These are phyloP conservation scores for Gallinago solitaria DNA, from an alignment of 2,797 vertebrate species.

Conservation along the genomic window DNA sequence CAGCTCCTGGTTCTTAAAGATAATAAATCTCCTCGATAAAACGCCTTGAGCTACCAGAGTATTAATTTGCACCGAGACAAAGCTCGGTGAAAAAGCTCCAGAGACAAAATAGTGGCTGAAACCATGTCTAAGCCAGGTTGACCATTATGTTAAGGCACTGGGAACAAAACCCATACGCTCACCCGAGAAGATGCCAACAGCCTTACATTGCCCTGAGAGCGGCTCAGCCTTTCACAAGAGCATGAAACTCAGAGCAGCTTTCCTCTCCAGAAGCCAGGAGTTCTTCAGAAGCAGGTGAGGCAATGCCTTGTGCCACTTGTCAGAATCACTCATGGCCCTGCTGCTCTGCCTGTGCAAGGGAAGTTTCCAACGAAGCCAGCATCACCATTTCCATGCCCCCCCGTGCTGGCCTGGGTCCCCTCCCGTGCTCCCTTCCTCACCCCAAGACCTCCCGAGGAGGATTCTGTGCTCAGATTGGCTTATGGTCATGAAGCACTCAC, in stretches of 20 bases:
- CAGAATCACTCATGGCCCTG: background rate
- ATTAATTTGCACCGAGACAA: background rate
- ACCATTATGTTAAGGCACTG: fast-evolving
- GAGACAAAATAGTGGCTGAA: background rate
- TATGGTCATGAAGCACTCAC: background rate
- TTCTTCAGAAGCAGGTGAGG: background rate
- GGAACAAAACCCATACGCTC: fast-evolving
- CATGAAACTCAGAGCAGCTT: background rate
- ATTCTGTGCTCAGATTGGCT: background rate
- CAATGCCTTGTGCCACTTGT: background rate
- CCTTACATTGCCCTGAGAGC: background rate
- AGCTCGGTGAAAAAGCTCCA: background rate
- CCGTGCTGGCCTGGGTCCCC: background rate
- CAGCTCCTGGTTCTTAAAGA: background rate
- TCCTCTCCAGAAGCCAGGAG: background rate
- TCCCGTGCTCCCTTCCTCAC: background rate
- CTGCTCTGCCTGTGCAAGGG: no score
- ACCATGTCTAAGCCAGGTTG: background rate
- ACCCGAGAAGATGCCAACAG: background rate
- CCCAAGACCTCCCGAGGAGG: background rate
- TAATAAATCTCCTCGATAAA: fast-evolving
- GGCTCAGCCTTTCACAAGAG: background rate
- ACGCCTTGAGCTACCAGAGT: no score
- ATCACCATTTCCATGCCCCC: background rate
- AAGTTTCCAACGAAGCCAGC: background rate